Evolutionary conservation across 2,797 vertebrate genomes (phyloP).

Genomic region (Momotus momota): DNA sequence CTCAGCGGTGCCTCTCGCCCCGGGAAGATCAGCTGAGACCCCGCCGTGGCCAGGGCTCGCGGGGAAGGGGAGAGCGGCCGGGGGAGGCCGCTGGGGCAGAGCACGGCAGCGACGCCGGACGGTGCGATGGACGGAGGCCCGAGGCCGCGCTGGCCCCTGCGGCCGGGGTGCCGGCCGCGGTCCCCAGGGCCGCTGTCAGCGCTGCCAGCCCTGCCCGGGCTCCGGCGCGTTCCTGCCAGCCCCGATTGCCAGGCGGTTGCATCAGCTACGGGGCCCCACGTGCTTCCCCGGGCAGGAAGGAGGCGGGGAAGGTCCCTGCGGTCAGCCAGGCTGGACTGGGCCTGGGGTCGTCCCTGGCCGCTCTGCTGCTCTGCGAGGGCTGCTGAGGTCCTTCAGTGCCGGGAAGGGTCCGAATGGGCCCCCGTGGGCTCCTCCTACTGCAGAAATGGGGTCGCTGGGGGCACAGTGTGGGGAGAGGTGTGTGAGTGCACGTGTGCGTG

Average conservation of each 20-base stretch:
- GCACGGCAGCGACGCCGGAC: accelerated
- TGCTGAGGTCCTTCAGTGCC: neutral
- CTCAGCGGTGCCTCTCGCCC: neutral
- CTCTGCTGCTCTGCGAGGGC: neutral
- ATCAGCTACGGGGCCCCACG: neutral
- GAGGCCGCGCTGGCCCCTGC: accelerated
- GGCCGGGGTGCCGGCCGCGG: neutral
- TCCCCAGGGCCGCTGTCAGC: neutral
- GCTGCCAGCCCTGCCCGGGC: neutral
- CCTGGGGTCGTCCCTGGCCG: neutral
- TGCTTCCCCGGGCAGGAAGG: neutral
- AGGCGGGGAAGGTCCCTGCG: neutral
- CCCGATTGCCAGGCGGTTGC: neutral
- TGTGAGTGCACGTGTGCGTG: neutral
- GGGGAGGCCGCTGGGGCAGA: neutral
- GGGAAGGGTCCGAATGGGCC: neutral
- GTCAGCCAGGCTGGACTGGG: neutral
- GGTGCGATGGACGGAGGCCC: neutral
- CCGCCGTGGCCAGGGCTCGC: accelerated
- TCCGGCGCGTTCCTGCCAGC: neutral
- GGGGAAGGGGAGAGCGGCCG: neutral
- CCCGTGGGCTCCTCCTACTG: neutral
- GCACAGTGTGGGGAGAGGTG: neutral
- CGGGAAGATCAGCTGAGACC: neutral
- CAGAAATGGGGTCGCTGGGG: neutral